phyloP scores from a whole-genome alignment of 2,113 vertebrate genomes.

The Pituophis catenifer region DNA sequence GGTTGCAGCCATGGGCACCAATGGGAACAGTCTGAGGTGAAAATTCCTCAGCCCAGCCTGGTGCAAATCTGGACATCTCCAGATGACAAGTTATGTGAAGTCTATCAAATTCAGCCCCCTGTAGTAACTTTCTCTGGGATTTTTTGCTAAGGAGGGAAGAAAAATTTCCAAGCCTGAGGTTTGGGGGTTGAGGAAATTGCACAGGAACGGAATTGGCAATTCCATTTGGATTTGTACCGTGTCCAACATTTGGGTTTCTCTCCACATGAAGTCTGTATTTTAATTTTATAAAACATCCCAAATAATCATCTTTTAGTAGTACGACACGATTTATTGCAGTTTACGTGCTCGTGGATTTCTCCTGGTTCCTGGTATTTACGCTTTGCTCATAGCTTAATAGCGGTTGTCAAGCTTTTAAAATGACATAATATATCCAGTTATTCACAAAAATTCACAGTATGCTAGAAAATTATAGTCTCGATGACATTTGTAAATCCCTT shows the following conservation, averaged over 20 bases:
- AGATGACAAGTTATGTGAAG: background rate
- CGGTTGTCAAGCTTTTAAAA: background rate
- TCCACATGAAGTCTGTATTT: background rate
- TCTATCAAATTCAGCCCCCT: background rate
- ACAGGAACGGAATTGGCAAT: background rate
- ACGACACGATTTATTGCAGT: background rate
- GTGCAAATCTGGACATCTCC: background rate
- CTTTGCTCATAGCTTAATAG: background rate
- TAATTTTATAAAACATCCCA: background rate
- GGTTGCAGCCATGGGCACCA: background rate
- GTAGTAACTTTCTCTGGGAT: background rate
- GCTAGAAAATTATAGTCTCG: background rate
- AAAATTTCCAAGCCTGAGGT: background rate
- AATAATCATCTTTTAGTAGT: background rate
- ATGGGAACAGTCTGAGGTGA: background rate
- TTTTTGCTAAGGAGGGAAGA: background rate
- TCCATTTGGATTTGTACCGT: background rate
- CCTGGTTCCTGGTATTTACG: background rate
- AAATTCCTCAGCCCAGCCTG: background rate
- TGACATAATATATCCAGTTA: background rate
- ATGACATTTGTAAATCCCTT: background rate
- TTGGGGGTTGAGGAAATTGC: background rate
- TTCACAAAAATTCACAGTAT: background rate
- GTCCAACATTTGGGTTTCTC: background rate
- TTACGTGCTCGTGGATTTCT: background rate